A percentile compares a stretch with the other conserved stretches of the same genome.
These are phyloP conservation scores for Protosalanx chinensis DNA, from an alignment of 2,797 vertebrate genomes.

Conservation along the genomic window DNA sequence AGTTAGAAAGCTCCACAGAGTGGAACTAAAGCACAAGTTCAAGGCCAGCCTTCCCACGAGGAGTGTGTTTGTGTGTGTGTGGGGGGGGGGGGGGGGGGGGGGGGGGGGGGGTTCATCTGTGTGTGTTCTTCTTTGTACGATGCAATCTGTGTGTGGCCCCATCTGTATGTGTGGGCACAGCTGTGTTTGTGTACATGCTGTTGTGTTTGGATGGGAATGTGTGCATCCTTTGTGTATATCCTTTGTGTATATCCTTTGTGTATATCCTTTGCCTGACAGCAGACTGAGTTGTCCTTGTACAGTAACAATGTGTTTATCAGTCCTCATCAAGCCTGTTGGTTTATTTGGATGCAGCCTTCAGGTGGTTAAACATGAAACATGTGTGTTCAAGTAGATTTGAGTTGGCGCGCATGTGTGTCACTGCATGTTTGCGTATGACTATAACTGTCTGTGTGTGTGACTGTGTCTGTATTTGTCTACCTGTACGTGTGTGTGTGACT, in stretches of 20 bases:
- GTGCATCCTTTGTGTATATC: too few species aligned
- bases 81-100: neutral
- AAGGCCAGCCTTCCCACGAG: neutral
- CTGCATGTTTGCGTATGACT: too few species aligned
- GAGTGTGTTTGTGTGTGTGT: neutral
- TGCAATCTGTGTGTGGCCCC: conserved; percentile 7
- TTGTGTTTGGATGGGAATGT: neutral
- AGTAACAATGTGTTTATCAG: neutral
- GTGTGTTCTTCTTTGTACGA: conserved; percentile 3
- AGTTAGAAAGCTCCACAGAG: neutral
- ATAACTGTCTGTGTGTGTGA: too few species aligned
- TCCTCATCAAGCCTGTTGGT: neutral
- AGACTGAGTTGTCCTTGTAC: neutral
- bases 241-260: too few species aligned
- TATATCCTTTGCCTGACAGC: neutral
- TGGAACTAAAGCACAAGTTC: neutral
- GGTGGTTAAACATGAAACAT: neutral
- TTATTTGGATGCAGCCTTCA: neutral
- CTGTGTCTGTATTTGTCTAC: too few species aligned
- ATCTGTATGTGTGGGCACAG: conserved; percentile 4
- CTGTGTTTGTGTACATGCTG: too few species aligned
- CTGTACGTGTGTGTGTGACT: too few species aligned
- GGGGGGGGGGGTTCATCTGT: neutral
- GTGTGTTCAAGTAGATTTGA: neutral
- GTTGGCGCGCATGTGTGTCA: too few species aligned